Evolutionary conservation across 2,113 vertebrate species (phyloP).

Genomic region (Oreochromis aureus): DNA sequence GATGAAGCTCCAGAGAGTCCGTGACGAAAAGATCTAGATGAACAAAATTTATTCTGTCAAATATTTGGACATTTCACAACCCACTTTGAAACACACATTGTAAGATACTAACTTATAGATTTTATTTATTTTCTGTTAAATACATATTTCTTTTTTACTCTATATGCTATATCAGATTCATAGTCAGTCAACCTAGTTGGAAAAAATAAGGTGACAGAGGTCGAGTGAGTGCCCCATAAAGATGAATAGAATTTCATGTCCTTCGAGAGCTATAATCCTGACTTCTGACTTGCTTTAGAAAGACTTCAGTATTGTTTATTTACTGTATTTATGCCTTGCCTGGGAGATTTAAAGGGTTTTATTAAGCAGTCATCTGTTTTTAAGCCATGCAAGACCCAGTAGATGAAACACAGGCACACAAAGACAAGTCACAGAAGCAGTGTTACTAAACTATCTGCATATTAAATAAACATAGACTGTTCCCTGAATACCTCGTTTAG

Average conservation of each 20-base stretch:
- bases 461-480: background rate
- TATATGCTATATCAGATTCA: too few species aligned
- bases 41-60: too few species aligned
- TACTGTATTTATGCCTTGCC: background rate
- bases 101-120: too few species aligned
- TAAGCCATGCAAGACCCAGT: constrained; percentile 37
- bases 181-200: too few species aligned
- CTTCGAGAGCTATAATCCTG: background rate
- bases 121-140: too few species aligned
- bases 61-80: too few species aligned
- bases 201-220: too few species aligned
- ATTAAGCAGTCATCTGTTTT: background rate
- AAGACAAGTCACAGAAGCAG: constrained; percentile 20
- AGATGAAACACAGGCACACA: constrained; percentile 31
- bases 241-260: background rate
- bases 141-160: too few species aligned
- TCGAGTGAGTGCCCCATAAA: background rate
- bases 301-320: background rate
- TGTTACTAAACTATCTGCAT: background rate
- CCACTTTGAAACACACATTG: too few species aligned
- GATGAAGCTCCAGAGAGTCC: too few species aligned
- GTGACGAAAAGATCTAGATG: too few species aligned
- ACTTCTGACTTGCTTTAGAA: constrained; percentile 34
- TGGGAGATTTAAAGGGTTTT: background rate
- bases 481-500: background rate